These are phyloP conservation scores for Esox masquinongy DNA, from an alignment of 2,797 vertebrate genomes.

Conservation along the genomic window DNA sequence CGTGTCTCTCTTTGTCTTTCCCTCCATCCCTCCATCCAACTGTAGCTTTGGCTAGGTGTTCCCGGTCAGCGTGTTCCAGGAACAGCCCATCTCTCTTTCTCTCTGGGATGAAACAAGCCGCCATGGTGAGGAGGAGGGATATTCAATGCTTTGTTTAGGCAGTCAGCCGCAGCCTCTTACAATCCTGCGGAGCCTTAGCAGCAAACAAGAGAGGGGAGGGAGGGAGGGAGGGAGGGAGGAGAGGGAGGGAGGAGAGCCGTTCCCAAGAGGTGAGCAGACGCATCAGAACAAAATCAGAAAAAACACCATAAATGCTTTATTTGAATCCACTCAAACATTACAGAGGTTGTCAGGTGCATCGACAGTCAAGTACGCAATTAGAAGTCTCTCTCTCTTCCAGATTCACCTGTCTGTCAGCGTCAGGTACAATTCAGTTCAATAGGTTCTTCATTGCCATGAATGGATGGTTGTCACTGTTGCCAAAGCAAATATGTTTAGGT, in stretches of 20 bases:
- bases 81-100: slow-evolving; percentile 36
- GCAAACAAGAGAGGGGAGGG: slow-evolving; percentile 29
- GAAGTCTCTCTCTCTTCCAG: too few species aligned
- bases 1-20: too few species aligned
- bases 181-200: slow-evolving; percentile 12
- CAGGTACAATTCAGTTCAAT: too few species aligned
- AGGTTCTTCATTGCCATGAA: too few species aligned
- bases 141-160: slow-evolving; percentile 74
- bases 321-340: background rate
- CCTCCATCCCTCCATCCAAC: slow-evolving; percentile 9
- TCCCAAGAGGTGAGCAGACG: background rate
- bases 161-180: slow-evolving; percentile 42
- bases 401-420: too few species aligned
- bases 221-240: background rate
- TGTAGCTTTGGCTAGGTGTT: slow-evolving; percentile 27
- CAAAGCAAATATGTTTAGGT: too few species aligned
- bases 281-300: background rate
- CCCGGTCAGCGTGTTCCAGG: slow-evolving; percentile 50
- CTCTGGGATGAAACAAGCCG: slow-evolving; percentile 70
- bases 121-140: slow-evolving; percentile 32
- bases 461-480: too few species aligned
- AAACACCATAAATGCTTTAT: background rate
- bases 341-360: too few species aligned
- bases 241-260: slow-evolving; percentile 1
- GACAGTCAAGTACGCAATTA: too few species aligned